Conservation (phyloP, 2,797 vertebrate species). For the Sebastes minor region DNA sequence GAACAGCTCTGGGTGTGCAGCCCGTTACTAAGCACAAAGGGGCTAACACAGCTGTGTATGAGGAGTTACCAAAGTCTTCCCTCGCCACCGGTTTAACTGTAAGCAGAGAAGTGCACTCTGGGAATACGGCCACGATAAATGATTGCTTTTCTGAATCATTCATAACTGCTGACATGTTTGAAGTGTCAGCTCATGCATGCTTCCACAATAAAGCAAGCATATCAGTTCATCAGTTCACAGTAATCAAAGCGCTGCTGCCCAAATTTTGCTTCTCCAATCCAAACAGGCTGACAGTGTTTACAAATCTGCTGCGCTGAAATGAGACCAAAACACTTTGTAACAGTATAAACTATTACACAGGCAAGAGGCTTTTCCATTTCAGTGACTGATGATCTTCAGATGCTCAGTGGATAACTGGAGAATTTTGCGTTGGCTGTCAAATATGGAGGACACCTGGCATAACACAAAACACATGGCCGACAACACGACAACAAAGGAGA, state of each 20-base stretch:
- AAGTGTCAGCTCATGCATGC: constrained; percentile 55
- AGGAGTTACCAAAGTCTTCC: constrained; percentile 42
- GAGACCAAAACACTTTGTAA: constrained; percentile 53
- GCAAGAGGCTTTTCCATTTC: constrained; percentile 39
- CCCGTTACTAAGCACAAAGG: constrained; percentile 19
- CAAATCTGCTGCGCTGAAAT: constrained; percentile 43
- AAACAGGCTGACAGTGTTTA: constrained; percentile 74
- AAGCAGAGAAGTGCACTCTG: constrained; percentile 43
- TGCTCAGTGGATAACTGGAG: constrained; percentile 14
- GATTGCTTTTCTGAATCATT: constrained; percentile 46
- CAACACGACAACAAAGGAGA: constrained; percentile 43
- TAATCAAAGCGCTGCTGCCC: constrained; percentile 52
- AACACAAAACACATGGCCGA: constrained; percentile 47
- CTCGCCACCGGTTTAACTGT: constrained; percentile 22
- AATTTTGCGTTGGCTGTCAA: constrained; percentile 45
- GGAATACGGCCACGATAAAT: constrained; percentile 55
- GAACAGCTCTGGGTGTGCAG: constrained; percentile 1
- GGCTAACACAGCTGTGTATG: constrained; percentile 42
- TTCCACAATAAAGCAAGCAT: constrained; percentile 52
- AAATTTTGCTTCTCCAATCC: constrained; percentile 40
- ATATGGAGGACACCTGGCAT: constrained; percentile 51
- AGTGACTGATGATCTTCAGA: constrained; percentile 40
- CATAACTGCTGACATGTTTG: constrained; percentile 55
- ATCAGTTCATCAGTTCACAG: constrained; percentile 62
- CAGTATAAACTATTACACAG: constrained; percentile 38